Evolutionary conservation across 2,888 invertebrate species (phyloP).

Genomic region (Horisme vitalbata): DNA sequence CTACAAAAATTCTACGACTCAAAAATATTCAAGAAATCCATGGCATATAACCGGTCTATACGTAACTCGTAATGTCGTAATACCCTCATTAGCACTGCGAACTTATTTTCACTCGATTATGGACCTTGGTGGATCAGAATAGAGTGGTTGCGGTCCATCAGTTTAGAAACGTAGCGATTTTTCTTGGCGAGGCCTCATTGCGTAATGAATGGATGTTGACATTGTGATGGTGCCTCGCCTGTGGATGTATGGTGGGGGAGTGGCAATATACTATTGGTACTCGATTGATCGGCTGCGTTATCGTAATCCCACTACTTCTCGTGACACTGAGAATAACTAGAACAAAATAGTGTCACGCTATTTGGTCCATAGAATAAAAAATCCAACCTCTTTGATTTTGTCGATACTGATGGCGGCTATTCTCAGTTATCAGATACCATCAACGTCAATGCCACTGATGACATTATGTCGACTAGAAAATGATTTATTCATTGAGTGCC

Average conservation of each 20-base stretch:
- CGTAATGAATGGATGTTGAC: conserved; percentile 77
- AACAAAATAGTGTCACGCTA: no score
- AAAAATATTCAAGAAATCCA: conserved; percentile 33
- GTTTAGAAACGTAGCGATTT: conserved; percentile 63
- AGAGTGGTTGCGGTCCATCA: conserved; percentile 37
- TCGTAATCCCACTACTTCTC: conserved; percentile 1
- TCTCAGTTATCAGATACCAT: no score
- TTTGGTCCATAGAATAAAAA: no score
- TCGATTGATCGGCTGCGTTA: conserved; percentile 16
- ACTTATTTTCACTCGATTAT: conserved; percentile 28
- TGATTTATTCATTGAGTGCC: no score
- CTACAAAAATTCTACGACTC: conserved; percentile 25
- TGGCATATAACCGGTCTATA: conserved; percentile 32
- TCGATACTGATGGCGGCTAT: no score
- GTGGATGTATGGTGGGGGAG: conserved; percentile 37
- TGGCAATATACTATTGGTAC: conserved; percentile 24
- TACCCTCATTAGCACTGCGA: conserved; percentile 34
- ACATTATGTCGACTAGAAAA: no score
- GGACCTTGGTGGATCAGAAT: conserved; percentile 36
- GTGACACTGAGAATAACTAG: no score
- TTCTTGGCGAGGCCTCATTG: conserved; percentile 71
- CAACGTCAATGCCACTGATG: no score
- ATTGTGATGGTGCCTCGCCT: conserved; percentile 47
- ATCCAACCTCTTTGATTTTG: no score
- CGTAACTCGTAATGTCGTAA: conserved; percentile 38